These are phyloP conservation scores for Tethya wilhelma DNA, from an alignment of 37 sponge, comb jelly and placozoan species.

Conservation along the genomic window DNA sequence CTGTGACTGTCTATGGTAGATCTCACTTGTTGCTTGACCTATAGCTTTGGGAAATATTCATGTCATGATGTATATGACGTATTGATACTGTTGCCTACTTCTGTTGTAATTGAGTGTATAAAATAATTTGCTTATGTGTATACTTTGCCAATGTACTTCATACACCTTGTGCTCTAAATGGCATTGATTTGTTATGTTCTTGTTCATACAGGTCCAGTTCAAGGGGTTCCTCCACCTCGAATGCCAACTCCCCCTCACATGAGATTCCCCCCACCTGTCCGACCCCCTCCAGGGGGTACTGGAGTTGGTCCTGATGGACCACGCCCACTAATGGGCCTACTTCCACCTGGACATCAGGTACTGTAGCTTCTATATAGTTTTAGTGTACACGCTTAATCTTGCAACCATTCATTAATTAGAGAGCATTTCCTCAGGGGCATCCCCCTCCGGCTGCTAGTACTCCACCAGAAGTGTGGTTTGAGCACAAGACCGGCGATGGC, in stretches of 20 bases:
- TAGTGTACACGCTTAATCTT: not conserved
- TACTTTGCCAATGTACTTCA: not conserved
- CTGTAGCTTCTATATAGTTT: not conserved
- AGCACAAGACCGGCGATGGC: conserved; percentile 90
- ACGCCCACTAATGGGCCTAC: conserved; percentile 6
- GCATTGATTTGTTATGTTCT: not conserved
- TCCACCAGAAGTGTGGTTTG: conserved; percentile 81
- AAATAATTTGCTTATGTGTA: too few relatives aligned
- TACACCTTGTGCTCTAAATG: not conserved
- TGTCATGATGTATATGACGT: too few relatives aligned
- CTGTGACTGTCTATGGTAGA: too few relatives aligned
- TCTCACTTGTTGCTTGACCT: too few relatives aligned
- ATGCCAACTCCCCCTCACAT: not conserved
- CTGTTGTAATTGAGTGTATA: too few relatives aligned
- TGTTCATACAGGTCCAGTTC: not conserved
- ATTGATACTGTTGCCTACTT: too few relatives aligned
- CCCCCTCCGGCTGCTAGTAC: not conserved
- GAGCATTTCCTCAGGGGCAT: not conserved
- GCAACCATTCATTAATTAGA: not conserved
- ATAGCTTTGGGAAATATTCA: too few relatives aligned
- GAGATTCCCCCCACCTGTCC: not conserved
- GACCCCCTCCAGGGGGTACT: not conserved
- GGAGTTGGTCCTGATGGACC: conserved; percentile 1
- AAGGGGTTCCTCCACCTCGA: not conserved
- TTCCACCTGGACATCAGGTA: not conserved